Evolutionary conservation across 2,113 vertebrate genomes (phyloP), one percentile per base, ranked within the genome.

Genomic region (Galemys pyrenaicus): DNA sequence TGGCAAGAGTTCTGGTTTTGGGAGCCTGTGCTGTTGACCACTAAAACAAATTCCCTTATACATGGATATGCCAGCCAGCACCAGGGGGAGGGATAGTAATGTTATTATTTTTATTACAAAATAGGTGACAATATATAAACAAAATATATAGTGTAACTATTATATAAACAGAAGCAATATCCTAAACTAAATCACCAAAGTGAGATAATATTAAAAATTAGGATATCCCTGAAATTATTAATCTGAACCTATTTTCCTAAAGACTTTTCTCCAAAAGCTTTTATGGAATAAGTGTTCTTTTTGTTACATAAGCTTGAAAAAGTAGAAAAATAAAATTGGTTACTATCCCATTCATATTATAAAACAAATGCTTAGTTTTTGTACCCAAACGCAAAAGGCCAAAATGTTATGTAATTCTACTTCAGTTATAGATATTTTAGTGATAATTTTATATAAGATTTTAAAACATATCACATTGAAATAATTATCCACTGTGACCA

Each of bases 361-460:
- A n/a, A 86, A 89, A 54, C 60, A n/a, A n/a, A 83, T 58, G 64
- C 79, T 80, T 74, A 54, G 39, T 81, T 92, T 92, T 46, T 81
- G 26, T 32, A 75, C 3, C 24, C 4, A 78, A 87, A 71, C 12
- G 32, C 32, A 56, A 77, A 87, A 44, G 26, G 1, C 35, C n/a
- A 68, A 62, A 8, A 39, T 28, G 41, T 39, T 56, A 56, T 26
- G 74, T 39, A 22, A 58, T 68, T 51, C n/a, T 41, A 17, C 10
- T 30, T 91, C 9, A 62, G 71, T 71, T 78, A 54, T 88, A 35
- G 56, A 39, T 64, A 79, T 41, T 67, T 93, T 89, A 19, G 65
- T 51, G 60, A 77, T 49, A 86, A 60, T 46, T 68, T 1, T 85
- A 30, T 41, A 51, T 82, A 65, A 84, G 49, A 60, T 46, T 70